Base-by-base conservation (phyloP, 1,140 invertebrate species). In the Dreissena rostriformis region DNA sequence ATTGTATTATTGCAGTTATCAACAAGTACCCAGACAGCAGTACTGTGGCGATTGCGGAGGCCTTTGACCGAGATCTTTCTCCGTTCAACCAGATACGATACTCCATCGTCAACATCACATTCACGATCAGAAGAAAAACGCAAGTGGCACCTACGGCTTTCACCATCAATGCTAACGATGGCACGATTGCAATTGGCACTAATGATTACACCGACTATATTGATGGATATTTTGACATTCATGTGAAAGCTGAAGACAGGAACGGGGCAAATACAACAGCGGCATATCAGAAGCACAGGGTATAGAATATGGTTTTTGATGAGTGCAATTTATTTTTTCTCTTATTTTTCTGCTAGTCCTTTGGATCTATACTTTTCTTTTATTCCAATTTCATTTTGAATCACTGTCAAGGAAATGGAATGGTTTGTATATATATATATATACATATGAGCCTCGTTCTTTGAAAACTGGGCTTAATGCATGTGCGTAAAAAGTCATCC, bases 211-310 rank as follows among this genome's bases (percentile, higher is more conserved):
- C 63, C 15, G 86, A 85, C 26, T 89, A 78, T 51, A 28, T 86
- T 73, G 79, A 78, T 1, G 84, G 88, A 10, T 83, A 82, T 49
- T 90, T 90, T 73, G 76, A 61, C 11, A 71, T 90, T 22, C 73
- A 52, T 1, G 55, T 90, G 0, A 65, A 61, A 22, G 89, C 87
- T 19, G 65, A 76, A 61, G 88, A 90, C 66, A 51, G 26, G 11
- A 70, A 71, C 61, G 67, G 57, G 17, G 65, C 65, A 24, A 14
- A 70, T 15, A 85, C 87, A 26, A 65, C 63, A 15, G 68, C 61
- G 51, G 84, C 86, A 68, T 80, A 61, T 8, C 63, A 81, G 26
- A 22, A 22, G 17, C 68, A 86, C 11, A 83, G 51, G 72, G 87
- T 89, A 67, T 76, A 84, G 7, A 15, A 39, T 17, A 24, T 51